These are phyloP conservation scores for Spisula subtruncata DNA, from an alignment of 2,888 invertebrate genomes.

Conservation along the genomic window DNA sequence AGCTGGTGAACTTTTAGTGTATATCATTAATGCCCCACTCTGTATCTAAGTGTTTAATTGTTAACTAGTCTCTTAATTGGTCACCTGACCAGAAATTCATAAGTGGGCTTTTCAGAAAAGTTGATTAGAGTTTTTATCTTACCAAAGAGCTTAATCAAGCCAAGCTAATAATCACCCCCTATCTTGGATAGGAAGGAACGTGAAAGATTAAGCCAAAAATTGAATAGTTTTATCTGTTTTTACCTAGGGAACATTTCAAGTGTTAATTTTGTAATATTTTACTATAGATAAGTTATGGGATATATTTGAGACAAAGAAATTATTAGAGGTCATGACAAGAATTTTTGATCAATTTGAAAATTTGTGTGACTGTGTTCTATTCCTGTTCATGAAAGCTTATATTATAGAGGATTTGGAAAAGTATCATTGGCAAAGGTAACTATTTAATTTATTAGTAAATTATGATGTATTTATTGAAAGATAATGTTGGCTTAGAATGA, in stretches of 20 bases:
- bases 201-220: conserved; percentile 71
- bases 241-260: conserved; percentile 72
- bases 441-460: neutral
- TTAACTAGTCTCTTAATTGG: conserved; percentile 54
- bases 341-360: neutral
- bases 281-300: conserved; percentile 58
- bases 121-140: conserved; percentile 73
- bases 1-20: conserved; percentile 17
- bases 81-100: conserved; percentile 64
- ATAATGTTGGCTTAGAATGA: too few relatives aligned
- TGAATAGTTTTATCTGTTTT: conserved; percentile 73
- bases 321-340: neutral
- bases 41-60: conserved; percentile 33
- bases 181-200: conserved; percentile 72
- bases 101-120: conserved; percentile 62
- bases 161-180: conserved; percentile 67
- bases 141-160: conserved; percentile 65
- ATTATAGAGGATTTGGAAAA: neutral
- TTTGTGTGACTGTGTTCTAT: too few relatives aligned
- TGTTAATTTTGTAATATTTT: conserved; percentile 75
- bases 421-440: neutral
- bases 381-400: neutral
- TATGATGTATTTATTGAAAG: neutral
- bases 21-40: conserved; percentile 12
- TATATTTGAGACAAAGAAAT: conserved; percentile 50